A percentile compares a stretch with the other conserved stretches of the same genome.
Conservation (phyloP, 2,888 invertebrate species). For the Cryptus viduatorius region DNA sequence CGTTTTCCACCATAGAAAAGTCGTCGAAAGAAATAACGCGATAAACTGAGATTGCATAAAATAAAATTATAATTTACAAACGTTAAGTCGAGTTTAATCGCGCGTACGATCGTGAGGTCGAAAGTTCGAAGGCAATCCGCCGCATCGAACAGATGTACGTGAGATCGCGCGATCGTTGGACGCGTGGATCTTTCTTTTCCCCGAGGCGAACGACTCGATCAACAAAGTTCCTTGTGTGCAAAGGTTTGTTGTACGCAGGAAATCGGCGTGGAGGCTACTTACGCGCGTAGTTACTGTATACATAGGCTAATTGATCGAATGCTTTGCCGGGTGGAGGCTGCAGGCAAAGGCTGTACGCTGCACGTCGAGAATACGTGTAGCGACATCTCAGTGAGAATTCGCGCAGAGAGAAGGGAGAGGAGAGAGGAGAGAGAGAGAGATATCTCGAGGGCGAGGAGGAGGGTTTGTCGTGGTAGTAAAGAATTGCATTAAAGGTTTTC, state of each 20-base stretch:
- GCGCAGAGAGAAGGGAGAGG: not conserved
- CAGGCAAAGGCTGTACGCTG: conserved; percentile 34
- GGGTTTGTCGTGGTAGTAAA: not conserved
- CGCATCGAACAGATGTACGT: not conserved
- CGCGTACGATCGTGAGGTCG: conserved; percentile 22
- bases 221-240: conserved; percentile 70
- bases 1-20: not conserved
- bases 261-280: conserved; percentile 52
- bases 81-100: conserved; percentile 10
- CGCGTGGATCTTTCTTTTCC: conserved; percentile 30
- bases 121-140: conserved; percentile 37
- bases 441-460: conserved; percentile 8
- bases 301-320: conserved; percentile 81
- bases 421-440: not conserved
- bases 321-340: conserved; percentile 50
- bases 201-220: conserved; percentile 74
- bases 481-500: conserved; percentile 48
- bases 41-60: not conserved
- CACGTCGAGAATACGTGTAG: conserved; percentile 38
- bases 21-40: not conserved
- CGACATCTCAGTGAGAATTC: conserved; percentile 34
- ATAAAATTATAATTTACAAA: conserved; percentile 8
- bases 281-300: conserved; percentile 33
- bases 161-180: no score
- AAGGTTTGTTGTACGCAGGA: not conserved